A percentile compares a stretch with the other conserved stretches of the same genome.
Evolutionary conservation across 2,113 vertebrate species (phyloP).

Genomic region (Zapus hudsonius): DNA sequence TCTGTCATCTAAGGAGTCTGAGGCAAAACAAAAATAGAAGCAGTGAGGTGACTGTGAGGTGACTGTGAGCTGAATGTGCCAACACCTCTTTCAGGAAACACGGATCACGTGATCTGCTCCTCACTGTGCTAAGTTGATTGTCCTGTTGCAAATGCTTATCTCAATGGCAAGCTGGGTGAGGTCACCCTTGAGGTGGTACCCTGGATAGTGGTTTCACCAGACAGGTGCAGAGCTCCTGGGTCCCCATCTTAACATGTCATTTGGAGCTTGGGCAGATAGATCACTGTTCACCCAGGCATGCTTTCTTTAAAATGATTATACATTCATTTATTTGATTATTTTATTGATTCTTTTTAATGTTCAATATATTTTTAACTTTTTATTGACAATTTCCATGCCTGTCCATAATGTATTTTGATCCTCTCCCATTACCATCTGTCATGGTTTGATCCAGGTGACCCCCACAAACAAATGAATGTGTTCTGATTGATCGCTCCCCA

Average conservation of each 20-base stretch:
- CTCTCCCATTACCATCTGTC: no score
- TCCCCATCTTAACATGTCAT: fast-evolving
- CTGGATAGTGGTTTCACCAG: not conserved
- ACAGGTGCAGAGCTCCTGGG: fast-evolving
- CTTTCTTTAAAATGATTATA: no score
- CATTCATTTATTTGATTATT: no score
- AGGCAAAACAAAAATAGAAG: slow-evolving; percentile 28
- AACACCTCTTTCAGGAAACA: slow-evolving; percentile 1
- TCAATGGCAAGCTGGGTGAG: not conserved
- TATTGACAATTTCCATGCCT: no score
- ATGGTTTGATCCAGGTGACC: no score
- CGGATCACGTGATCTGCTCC: not conserved
- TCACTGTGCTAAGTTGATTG: not conserved
- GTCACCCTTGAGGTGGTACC: no score
- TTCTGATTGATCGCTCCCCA: no score
- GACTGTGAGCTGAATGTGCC: no score
- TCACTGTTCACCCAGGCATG: not conserved
- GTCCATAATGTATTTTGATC: no score
- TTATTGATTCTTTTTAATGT: no score
- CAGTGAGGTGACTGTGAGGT: fast-evolving
- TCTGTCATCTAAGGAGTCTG: slow-evolving; percentile 34
- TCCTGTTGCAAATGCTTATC: not conserved
- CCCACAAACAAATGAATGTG: no score
- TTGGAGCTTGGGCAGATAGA: not conserved
- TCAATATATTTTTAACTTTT: no score